phyloP scores from a whole-genome alignment of 53 echinoderm and acorn worm genomes.

The Astropecten irregularis region DNA sequence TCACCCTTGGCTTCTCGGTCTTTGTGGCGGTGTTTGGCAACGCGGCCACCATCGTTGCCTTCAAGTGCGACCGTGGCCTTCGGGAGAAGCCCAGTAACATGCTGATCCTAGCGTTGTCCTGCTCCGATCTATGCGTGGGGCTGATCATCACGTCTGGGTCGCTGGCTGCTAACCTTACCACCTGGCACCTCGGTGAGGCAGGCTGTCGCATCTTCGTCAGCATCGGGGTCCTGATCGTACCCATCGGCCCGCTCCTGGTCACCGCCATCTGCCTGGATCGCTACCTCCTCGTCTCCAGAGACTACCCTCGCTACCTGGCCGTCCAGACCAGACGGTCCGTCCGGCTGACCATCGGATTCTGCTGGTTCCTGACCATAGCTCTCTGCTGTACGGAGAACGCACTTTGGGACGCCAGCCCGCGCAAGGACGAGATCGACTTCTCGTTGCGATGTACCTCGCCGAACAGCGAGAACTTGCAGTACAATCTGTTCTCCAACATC shows the following conservation, averaged over 20 bases:
- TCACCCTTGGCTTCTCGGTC: not conserved
- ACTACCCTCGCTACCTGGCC: slow-evolving; percentile 52
- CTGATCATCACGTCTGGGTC: not conserved
- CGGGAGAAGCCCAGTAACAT: not conserved
- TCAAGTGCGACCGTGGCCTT: not conserved
- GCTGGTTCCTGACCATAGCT: slow-evolving; percentile 25
- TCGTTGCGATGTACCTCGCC: not conserved
- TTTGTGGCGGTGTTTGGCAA: not conserved
- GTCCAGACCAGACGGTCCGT: slow-evolving; percentile 29
- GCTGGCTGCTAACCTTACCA: not conserved
- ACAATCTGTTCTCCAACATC: not conserved
- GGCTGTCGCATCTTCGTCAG: slow-evolving; percentile 28
- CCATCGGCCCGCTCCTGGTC: slow-evolving; percentile 11
- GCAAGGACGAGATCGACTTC: not conserved
- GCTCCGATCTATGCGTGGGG: slow-evolving; percentile 20
- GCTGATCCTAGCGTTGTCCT: slow-evolving; percentile 7
- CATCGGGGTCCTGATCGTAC: not conserved
- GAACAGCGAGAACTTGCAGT: not conserved
- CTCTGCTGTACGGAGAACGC: slow-evolving; percentile 7
- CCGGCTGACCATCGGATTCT: slow-evolving; percentile 24
- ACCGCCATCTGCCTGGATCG: slow-evolving; percentile 52
- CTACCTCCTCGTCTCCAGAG: slow-evolving; percentile 36
- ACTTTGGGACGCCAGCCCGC: not conserved
- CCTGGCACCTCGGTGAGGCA: slow-evolving; percentile 40
- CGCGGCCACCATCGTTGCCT: slow-evolving; percentile 8